Evolutionary conservation across 1,140 invertebrate species (phyloP), one percentile per base, ranked within the genome.

Genomic region (Neuroterus valhalla): DNA sequence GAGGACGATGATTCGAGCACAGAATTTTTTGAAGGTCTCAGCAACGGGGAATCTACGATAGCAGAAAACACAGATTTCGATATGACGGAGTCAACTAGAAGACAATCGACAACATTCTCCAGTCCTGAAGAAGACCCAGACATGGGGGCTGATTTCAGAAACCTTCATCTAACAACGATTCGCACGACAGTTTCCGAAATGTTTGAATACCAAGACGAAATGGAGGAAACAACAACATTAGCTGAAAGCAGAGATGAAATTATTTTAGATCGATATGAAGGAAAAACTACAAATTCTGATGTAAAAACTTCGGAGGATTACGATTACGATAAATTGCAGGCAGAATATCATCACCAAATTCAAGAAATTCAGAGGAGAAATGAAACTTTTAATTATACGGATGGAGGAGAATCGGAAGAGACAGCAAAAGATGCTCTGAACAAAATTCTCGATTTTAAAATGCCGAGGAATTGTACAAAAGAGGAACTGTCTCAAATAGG

Each of bases 261-360:
- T 45, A 19, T 0, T 19, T 66, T 31, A 17, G 11, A 72, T 62
- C 26, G 6, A 68, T 66, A 15, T 31, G 66, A 15, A 10, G n/a
- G 38, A 70, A 52, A 38, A 48, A 70, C 8, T 19, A 55, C 55
- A 1, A 2, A n/a, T 14, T 17, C 66, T 21, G 26, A 69, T 68
- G 42, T 17, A 11, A 50, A 78, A 52, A 66, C 73, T 44, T 42
- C 46, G 8, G 66, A 76, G 19, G 79, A 82, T 66, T 87, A 87
- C 48, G 78, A 88, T 68, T 85, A 84, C 45, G 76, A 85, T 5
- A 79, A 75, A 44, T 83, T 89, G 19, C 83, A 82, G 69, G 76
- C 66, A 15, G 86, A 88, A 71, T 88, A 88, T n/a, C 71, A 85
- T 44, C 74, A 82, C 15, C 76, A 85, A 68, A 50, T 85, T 1